Percentiles rank a stretch among this genome's conserved stretches.
Evolutionary conservation across 2,888 invertebrate species (phyloP).

Genomic region (Thumatha senex): DNA sequence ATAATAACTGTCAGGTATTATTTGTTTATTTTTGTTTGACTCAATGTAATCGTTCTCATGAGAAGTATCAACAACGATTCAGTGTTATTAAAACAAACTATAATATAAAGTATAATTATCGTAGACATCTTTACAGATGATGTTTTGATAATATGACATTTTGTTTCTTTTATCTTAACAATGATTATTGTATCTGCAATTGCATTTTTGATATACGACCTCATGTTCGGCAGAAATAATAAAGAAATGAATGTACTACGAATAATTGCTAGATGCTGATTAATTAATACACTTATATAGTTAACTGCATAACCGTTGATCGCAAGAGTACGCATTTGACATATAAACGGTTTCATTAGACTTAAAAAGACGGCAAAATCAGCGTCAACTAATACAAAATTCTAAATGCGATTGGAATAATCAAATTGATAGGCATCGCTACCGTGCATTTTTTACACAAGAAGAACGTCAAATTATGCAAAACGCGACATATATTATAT

Average conservation of each 20-base stretch:
- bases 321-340: constrained; percentile 31
- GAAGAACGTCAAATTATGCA: constrained; percentile 43
- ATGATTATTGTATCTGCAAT: neutral
- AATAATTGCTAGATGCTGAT: neutral
- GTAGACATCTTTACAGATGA: constrained; percentile 7
- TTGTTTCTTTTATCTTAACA: constrained; percentile 8
- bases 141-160: constrained; percentile 27
- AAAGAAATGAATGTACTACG: neutral
- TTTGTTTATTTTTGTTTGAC: constrained; percentile 9
- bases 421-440: constrained; percentile 32
- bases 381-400: constrained; percentile 33
- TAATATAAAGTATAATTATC: constrained; percentile 14
- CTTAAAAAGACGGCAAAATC: constrained; percentile 27
- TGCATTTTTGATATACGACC: neutral
- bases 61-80: constrained; percentile 12
- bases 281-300: constrained; percentile 2
- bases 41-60: constrained; percentile 20
- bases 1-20: neutral
- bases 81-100: constrained; percentile 27
- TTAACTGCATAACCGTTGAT: constrained; percentile 8
- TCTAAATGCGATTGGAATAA: constrained; percentile 29
- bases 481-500: constrained; percentile 33
- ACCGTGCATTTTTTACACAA: constrained; percentile 35
- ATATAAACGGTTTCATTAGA: constrained; percentile 34
- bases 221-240: neutral